These are phyloP conservation scores for Drosophila melanocephala DNA, from an alignment of 2,888 invertebrate species.

Conservation along the genomic window DNA sequence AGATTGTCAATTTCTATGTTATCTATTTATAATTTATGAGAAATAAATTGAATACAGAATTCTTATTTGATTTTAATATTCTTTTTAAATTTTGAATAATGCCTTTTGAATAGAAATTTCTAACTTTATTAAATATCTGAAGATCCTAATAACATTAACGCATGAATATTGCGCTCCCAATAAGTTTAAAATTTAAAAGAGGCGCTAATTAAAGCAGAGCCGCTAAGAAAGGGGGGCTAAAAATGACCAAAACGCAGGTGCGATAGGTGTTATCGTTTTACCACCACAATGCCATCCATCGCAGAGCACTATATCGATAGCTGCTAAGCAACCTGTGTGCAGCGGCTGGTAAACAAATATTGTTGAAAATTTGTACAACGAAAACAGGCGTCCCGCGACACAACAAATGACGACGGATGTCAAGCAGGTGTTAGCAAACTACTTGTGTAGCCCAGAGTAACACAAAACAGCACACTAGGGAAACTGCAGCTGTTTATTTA, in stretches of 20 bases:
- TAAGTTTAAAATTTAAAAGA: not conserved
- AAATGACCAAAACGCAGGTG: not conserved
- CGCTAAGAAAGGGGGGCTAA: conserved; percentile 16
- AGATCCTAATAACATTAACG: not conserved
- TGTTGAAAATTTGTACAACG: conserved; percentile 25
- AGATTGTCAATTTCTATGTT: not conserved
- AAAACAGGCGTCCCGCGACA: conserved; percentile 22
- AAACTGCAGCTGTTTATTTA: conserved; percentile 66
- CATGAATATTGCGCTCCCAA: not conserved
- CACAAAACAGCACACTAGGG: conserved; percentile 26
- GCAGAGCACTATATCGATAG: conserved; percentile 36
- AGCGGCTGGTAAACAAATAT: conserved; percentile 53
- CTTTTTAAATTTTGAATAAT: not conserved
- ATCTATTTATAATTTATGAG: not conserved
- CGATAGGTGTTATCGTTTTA: conserved; percentile 20
- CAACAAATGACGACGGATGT: conserved; percentile 26
- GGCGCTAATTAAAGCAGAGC: conserved; percentile 1
- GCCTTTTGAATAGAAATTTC: not conserved
- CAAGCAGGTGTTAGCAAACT: conserved; percentile 44
- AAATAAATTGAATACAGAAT: not conserved
- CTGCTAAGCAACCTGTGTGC: conserved; percentile 45
- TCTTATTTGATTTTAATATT: not conserved
- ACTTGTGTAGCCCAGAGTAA: conserved; percentile 43
- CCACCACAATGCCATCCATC: conserved; percentile 12
- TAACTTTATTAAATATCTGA: not conserved